Conservation (phyloP, 2,888 invertebrate species). For the Antheraea assamensis region DNA sequence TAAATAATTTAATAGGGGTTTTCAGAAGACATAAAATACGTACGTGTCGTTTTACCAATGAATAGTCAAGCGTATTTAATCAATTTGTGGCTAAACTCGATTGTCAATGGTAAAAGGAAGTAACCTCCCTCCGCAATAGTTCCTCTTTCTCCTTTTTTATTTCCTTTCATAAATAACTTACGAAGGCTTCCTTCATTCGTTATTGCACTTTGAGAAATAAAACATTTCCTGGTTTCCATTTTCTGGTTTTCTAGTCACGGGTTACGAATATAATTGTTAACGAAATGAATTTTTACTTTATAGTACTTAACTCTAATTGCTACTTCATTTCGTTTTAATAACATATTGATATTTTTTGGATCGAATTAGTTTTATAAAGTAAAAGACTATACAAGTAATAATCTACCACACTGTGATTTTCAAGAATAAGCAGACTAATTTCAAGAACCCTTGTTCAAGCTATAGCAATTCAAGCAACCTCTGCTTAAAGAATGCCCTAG, state of each 20-base stretch:
- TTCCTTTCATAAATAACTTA: slow-evolving; percentile 8
- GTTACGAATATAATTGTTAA: background rate
- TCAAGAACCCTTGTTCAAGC: too few relatives aligned
- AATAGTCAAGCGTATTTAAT: slow-evolving; percentile 37
- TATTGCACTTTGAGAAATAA: background rate
- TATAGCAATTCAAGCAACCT: too few relatives aligned
- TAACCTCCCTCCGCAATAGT: slow-evolving; percentile 22
- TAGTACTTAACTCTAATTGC: background rate
- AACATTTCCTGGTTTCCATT: background rate
- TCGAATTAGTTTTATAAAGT: background rate
- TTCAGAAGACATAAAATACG: slow-evolving; percentile 13
- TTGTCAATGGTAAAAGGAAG: slow-evolving; percentile 37
- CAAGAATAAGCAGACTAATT: background rate
- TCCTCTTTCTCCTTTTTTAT: background rate
- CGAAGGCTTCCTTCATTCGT: background rate
- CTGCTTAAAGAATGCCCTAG: too few relatives aligned
- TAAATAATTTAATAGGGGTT: slow-evolving; percentile 34
- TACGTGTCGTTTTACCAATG: slow-evolving; percentile 18
- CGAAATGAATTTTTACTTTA: background rate
- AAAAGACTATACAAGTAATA: too few relatives aligned
- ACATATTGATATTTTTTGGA: background rate
- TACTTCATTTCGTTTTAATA: background rate
- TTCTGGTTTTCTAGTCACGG: background rate
- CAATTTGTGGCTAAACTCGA: slow-evolving; percentile 41
- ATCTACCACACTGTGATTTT: too few relatives aligned